Base-by-base conservation (phyloP, 64 coral and sea anemone species). In the Dendrophyllia cribrosa region DNA sequence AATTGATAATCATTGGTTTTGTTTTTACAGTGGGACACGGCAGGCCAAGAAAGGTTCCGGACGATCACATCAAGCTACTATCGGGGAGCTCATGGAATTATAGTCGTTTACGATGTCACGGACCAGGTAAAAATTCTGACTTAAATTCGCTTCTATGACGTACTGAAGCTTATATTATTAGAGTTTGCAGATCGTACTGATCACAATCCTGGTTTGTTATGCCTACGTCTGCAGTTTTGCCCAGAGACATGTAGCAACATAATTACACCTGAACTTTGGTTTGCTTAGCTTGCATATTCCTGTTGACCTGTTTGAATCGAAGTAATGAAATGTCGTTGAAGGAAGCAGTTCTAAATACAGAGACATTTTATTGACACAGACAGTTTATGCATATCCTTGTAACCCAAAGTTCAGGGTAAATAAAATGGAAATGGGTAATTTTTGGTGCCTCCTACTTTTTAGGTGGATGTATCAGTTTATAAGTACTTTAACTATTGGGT, bases 31-130 rank as follows among this genome's bases (percentile, higher is more conserved):
- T 98, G 96, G 96, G 96, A 98, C 23, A 98, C 96, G 49, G 96
- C 96, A 20, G 96, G 96, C 6, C 96, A 98, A 74, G 96, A 98
- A 55, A 72, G 96, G 48, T 98, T 98, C 87, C 88, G 96, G 48
- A 98, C 96, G 45, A 98, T 98, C n/a, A 98, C 93, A 19, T 98
- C 96, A 20, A 98, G 96, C 85, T 98, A 98, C 52, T 98, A 98
- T 5, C 76, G 96, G 16, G 96, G 96, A 8, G 96, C 96, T 5
- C 93, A 98, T 64, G 96, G 96, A 43, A 97, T 97, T 53, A 97
- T 97, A 45, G 95, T 97, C 20, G 95, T 97, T 79, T 97, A 97
- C 63, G 96, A 98, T 89, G 96, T 98, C 83, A 98, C 96, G 52
- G 96, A 98, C 53, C 96, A 98, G 93, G 96, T 98, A 90, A 48